Conservation (phyloP, 2,113 vertebrate species). For the Lophura nycthemera region DNA sequence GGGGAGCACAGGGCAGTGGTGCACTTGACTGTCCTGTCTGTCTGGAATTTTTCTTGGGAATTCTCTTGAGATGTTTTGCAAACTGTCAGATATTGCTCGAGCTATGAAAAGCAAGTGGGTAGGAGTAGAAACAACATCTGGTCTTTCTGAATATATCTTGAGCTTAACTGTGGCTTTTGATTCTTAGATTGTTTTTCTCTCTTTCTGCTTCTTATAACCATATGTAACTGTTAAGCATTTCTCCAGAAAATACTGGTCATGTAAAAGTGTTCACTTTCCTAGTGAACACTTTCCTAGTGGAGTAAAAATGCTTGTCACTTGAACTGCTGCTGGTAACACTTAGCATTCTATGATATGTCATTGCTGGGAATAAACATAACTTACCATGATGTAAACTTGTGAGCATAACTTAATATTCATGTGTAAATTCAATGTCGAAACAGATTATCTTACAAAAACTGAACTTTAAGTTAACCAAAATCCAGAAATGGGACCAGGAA, state of each 20-base stretch:
- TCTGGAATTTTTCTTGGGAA: not conserved
- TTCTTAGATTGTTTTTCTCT: not conserved
- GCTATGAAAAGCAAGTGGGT: not conserved
- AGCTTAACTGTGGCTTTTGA: not conserved
- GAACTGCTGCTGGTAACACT: not conserved
- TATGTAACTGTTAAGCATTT: not conserved
- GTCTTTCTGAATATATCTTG: not conserved
- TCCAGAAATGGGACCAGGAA: not conserved
- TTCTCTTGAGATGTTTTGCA: not conserved
- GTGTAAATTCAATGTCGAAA: not conserved
- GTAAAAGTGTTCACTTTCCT: not conserved
- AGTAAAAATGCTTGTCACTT: not conserved
- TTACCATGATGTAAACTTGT: not conserved
- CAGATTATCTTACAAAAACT: not conserved
- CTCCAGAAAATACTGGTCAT: not conserved
- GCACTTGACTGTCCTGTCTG: not conserved
- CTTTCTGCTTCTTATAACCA: not conserved
- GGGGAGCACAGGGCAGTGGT: fast-evolving
- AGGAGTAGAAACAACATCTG: not conserved
- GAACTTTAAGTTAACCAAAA: not conserved
- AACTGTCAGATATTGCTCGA: not conserved
- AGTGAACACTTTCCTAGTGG: not conserved
- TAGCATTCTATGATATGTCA: not conserved
- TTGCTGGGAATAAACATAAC: too few relatives aligned
- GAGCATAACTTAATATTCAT: not conserved